Percentiles rank a stretch among this genome's conserved stretches.
phyloP scores from a whole-genome alignment of 53 echinoderm and acorn worm genomes.

The Apostichopus leukothele region DNA sequence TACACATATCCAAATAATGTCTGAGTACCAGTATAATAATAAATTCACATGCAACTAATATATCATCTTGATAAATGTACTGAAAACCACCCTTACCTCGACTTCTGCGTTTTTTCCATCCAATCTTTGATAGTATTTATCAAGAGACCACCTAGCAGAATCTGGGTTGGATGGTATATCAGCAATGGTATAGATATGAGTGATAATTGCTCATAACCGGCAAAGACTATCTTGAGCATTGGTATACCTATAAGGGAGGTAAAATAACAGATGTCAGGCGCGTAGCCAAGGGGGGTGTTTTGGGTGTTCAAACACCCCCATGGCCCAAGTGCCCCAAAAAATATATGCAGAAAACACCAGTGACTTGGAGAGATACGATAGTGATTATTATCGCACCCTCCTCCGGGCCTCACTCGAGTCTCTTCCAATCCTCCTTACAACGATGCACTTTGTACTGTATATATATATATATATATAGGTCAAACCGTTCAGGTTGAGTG shows the following conservation, averaged over 20 bases:
- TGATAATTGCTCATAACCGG: conserved; percentile 96
- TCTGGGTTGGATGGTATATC: conserved; percentile 97
- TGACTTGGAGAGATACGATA: too few species aligned
- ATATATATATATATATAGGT: too few species aligned
- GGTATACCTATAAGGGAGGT: conserved; percentile 80
- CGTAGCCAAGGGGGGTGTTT: too few species aligned
- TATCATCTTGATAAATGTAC: not conserved
- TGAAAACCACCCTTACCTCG: conserved; percentile 57
- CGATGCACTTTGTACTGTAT: too few species aligned
- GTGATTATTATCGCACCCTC: too few species aligned
- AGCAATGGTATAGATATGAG: conserved; percentile 92
- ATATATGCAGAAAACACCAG: too few species aligned
- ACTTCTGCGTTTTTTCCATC: conserved; percentile 83
- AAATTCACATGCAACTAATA: too few species aligned
- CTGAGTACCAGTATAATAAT: not conserved
- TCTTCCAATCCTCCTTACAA: too few species aligned
- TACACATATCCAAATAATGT: not conserved
- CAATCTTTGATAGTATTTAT: conserved; percentile 77
- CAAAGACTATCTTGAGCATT: conserved; percentile 98
- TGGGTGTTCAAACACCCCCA: too few species aligned
- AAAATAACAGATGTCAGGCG: not conserved
- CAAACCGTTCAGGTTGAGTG: too few species aligned
- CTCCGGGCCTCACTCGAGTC: too few species aligned
- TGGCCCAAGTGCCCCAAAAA: too few species aligned
- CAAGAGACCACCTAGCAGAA: conserved; percentile 84